Evolutionary conservation across 2,888 invertebrate genomes (phyloP).

Genomic region (Epirrhoe tristata): DNA sequence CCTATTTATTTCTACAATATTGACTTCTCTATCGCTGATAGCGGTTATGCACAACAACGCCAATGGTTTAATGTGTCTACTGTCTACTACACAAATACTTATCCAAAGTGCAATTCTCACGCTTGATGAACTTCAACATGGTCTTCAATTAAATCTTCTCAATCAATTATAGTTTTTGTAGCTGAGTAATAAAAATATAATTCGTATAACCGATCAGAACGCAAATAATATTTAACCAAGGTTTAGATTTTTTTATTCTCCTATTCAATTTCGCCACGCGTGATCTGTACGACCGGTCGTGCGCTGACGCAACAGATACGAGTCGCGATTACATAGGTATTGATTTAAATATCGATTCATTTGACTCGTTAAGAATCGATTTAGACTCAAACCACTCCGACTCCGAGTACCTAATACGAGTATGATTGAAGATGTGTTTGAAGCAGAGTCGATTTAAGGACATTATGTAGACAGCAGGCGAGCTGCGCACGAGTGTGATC

Average conservation of each 20-base stretch:
- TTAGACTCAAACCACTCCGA: background rate
- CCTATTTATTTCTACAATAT: background rate
- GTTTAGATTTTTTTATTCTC: constrained; percentile 21
- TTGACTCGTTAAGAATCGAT: constrained; percentile 27
- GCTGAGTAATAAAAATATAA: constrained; percentile 25
- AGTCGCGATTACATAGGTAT: constrained; percentile 35
- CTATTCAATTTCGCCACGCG: constrained; percentile 45
- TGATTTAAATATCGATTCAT: constrained; percentile 22
- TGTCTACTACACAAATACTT: background rate
- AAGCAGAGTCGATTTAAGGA: constrained; percentile 35
- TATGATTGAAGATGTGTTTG: constrained; percentile 19
- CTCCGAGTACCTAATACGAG: background rate
- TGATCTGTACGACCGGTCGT: constrained; percentile 45
- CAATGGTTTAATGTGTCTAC: no score
- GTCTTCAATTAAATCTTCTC: background rate
- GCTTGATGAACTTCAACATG: background rate
- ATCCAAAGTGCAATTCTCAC: constrained; percentile 5
- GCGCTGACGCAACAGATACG: constrained; percentile 49
- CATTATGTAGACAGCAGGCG: constrained; percentile 43
- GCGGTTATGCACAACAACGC: background rate
- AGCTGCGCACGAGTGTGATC: constrained; percentile 51
- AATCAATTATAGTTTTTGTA: constrained; percentile 30
- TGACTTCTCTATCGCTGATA: background rate
- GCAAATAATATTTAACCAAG: constrained; percentile 31
- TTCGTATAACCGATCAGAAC: constrained; percentile 25